Conservation (phyloP, 2,797 vertebrate genomes). For the Chrysocyon brachyurus region DNA sequence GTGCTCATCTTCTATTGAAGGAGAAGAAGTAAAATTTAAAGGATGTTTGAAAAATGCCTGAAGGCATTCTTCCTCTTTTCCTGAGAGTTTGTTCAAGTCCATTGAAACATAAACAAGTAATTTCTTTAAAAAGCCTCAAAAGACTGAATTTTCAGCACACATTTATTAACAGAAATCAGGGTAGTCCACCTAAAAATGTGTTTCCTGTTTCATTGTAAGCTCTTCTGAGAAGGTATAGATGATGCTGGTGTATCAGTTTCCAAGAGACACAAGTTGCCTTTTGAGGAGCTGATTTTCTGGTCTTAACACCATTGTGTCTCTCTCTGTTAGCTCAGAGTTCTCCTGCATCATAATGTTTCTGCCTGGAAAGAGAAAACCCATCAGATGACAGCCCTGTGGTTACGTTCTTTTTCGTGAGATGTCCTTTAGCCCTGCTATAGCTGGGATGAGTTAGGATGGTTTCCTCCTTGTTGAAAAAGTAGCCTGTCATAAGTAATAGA, state of each 20-base stretch:
- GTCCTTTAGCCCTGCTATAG: too few relatives aligned
- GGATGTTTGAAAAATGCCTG: constrained; percentile 22
- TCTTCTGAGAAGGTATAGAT: background rate
- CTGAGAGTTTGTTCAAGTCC: constrained; percentile 28
- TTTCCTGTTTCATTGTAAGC: background rate
- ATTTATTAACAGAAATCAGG: constrained; percentile 19
- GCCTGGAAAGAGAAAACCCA: background rate
- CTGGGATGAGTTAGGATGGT: background rate
- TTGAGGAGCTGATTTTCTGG: constrained; percentile 3
- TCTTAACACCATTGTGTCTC: background rate
- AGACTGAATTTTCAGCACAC: background rate
- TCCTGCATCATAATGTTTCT: background rate
- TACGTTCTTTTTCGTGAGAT: background rate
- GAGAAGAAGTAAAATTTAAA: background rate
- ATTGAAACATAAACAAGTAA: background rate
- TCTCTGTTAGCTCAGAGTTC: background rate
- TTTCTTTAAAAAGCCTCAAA: background rate
- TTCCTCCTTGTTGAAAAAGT: constrained; percentile 19
- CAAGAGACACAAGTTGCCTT: background rate
- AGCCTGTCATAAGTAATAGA: background rate
- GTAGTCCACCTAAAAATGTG: background rate
- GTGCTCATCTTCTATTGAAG: background rate
- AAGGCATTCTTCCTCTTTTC: background rate
- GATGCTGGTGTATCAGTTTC: background rate
- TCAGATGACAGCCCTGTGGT: background rate